Percentiles rank a stretch among this genome's conserved stretches.
Evolutionary conservation across 2,113 vertebrate genomes (phyloP).

Genomic region (Brachirus orientalis): DNA sequence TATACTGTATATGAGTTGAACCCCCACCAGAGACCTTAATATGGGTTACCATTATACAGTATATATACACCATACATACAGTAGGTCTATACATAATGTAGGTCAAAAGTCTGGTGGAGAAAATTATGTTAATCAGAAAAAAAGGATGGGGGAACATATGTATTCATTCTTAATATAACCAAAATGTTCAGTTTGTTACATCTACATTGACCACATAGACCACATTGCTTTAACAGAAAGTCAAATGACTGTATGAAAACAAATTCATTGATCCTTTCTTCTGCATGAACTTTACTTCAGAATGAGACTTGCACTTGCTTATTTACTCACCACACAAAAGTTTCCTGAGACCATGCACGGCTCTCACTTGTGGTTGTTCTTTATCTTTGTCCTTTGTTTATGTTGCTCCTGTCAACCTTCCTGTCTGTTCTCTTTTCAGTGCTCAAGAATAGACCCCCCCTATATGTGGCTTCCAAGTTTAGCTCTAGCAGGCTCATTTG

Average conservation of each 20-base stretch:
- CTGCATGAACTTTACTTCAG: constrained; percentile 19
- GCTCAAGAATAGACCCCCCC: constrained; percentile 51
- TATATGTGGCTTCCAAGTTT: constrained; percentile 65
- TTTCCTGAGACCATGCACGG: constrained; percentile 12
- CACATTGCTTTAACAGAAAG: constrained; percentile 11
- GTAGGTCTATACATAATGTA: too few relatives aligned
- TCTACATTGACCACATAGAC: constrained; percentile 36
- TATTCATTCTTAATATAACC: too few relatives aligned
- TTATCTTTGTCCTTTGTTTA: constrained; percentile 53
- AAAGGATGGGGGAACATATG: too few relatives aligned
- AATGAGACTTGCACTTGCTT: not conserved
- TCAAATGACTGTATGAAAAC: constrained; percentile 41
- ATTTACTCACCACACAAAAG: constrained; percentile 37
- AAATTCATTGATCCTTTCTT: not conserved
- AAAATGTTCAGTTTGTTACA: too few relatives aligned
- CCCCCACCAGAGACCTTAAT: too few relatives aligned
- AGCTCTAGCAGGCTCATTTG: constrained; percentile 71
- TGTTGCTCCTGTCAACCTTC: constrained; percentile 32
- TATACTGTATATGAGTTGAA: too few relatives aligned
- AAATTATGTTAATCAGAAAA: too few relatives aligned
- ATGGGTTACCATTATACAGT: too few relatives aligned
- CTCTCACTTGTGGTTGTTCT: constrained; percentile 15
- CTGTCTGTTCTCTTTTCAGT: constrained; percentile 35
- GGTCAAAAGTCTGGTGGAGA: too few relatives aligned
- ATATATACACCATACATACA: too few relatives aligned